Percentiles rank a stretch among this genome's conserved stretches.
These are phyloP conservation scores for Odontocolon sp. DNA, from an alignment of 2,888 invertebrate genomes.

Conservation along the genomic window DNA sequence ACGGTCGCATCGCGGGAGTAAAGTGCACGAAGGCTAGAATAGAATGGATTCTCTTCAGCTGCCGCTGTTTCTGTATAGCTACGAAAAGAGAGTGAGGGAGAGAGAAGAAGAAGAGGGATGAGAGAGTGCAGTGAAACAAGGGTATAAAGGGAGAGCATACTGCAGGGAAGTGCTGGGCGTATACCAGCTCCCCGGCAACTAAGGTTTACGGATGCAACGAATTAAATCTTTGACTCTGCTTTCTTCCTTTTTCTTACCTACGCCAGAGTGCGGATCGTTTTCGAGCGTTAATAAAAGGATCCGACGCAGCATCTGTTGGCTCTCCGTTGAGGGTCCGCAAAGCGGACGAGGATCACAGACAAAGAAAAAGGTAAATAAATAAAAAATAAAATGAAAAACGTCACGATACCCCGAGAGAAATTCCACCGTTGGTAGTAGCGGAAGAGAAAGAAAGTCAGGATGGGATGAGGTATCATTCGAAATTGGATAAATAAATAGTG, in stretches of 20 bases:
- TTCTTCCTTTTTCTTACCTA: slow-evolving; percentile 26
- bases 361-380: neutral
- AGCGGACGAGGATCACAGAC: slow-evolving; percentile 1
- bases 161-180: slow-evolving; percentile 42
- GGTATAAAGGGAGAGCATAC: neutral
- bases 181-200: slow-evolving; percentile 28
- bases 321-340: neutral
- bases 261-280: slow-evolving; percentile 32
- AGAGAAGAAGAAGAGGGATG: slow-evolving; percentile 20
- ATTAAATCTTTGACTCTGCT: slow-evolving; percentile 55
- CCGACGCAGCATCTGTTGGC: slow-evolving; percentile 32
- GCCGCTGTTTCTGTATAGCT: slow-evolving; percentile 22
- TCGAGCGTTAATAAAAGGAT: slow-evolving; percentile 53
- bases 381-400: neutral
- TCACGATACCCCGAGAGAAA: too few relatives aligned
- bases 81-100: slow-evolving; percentile 7
- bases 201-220: slow-evolving; percentile 58
- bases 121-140: slow-evolving; percentile 32
- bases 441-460: too few relatives aligned
- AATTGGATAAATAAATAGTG: too few relatives aligned
- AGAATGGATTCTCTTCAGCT: slow-evolving; percentile 48
- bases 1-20: slow-evolving; percentile 52
- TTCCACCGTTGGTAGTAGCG: too few relatives aligned
- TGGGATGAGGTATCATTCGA: too few relatives aligned
- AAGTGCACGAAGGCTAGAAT: slow-evolving; percentile 47